Evolutionary conservation across 1,140 invertebrate genomes (phyloP), one percentile per base, ranked within the genome.

Genomic region (Zaprionus nigranus): DNA sequence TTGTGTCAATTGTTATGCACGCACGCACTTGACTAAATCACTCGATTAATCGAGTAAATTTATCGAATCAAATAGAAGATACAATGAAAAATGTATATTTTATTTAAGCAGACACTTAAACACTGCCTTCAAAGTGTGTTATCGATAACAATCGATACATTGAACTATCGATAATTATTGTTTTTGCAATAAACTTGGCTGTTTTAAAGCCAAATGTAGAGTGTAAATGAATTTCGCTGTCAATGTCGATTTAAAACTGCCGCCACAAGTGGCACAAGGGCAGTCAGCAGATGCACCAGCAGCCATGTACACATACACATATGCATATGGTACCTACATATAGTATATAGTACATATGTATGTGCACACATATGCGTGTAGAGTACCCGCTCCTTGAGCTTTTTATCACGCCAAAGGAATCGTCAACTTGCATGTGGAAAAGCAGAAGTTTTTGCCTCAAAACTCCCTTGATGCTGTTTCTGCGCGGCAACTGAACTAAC

Each of bases 381-480:
- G 6, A 24, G 46, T 24, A 5, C 9, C 9, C 30, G 30, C 30
- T 63, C 26, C 40, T 58, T 57, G 43, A 46, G 53, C 54, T 49
- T 66, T 66, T 66, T 66, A 66, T 66, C 64, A 43, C n/a, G 40
- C 36, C 53, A 53, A 58, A 61, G 60, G 51, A 75, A 65, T 56
- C 57, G 76, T 70, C 71, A 81, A 74, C 65, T 81, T 75, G 70
- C 60, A 40, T 67, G 56, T 68, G 28, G 51, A 28, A 49, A 63
- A 24, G 53, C 22, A 62, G 83, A 83, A 83, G 68, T 77, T 83
- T 43, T 36, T 26, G 67, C 70, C 65, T 69, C 67, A 71, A 82
- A 82, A 82, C 70, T 85, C 64, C 59, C 65, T 79, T 70, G 40
- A 63, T 77, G 73, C 65, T 85, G 82, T 78, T 78, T 81, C 70